Conservation (phyloP, 2,888 invertebrate species). For the Byasa hedistus region DNA sequence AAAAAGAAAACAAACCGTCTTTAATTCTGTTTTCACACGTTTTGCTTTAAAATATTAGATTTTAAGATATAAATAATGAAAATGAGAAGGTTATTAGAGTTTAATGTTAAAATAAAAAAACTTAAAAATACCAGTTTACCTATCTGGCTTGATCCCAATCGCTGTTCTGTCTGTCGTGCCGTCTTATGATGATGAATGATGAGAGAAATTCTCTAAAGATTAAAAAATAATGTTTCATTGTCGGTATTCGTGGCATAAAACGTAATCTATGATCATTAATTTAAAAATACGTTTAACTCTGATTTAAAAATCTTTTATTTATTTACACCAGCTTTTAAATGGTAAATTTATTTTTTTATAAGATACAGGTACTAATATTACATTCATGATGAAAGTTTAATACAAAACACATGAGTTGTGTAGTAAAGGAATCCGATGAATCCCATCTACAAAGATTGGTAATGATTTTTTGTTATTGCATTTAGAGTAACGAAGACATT, state of each 20-base stretch:
- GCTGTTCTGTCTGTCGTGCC: background rate
- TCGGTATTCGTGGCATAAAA: background rate
- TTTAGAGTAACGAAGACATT: constrained; percentile 4
- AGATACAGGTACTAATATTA: no score
- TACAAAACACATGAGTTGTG: background rate
- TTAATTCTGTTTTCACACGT: no score
- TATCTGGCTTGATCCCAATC: background rate
- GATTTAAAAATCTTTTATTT: no score
- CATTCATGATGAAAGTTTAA: background rate
- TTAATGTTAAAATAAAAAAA: background rate
- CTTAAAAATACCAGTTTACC: background rate
- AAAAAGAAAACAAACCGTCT: no score
- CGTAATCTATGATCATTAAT: background rate
- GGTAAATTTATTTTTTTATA: no score
- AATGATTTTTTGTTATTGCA: background rate
- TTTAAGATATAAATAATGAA: background rate
- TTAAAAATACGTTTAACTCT: background rate
- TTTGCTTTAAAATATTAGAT: no score
- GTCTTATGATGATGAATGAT: background rate
- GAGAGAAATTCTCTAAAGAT: background rate
- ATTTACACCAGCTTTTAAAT: no score
- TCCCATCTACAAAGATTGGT: constrained; percentile 3
- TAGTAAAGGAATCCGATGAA: background rate
- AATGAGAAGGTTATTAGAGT: background rate
- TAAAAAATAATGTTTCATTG: constrained; percentile 3